Evolutionary conservation across 2,888 invertebrate genomes (phyloP), one percentile per base, ranked within the genome.

Genomic region (Lathronympha strigana): DNA sequence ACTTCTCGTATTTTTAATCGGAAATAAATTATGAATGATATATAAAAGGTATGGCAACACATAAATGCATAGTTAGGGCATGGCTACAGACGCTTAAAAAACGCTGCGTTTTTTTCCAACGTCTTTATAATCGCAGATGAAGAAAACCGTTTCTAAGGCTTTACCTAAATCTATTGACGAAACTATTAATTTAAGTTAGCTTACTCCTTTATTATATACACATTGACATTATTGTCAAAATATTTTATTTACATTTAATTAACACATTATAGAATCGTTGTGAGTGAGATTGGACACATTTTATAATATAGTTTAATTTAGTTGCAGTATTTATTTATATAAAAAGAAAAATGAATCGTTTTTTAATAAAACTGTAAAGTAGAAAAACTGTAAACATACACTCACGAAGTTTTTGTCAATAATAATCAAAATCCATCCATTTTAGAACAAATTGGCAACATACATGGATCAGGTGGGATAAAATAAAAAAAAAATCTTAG

Each of bases 281-380:
- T 82, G 74, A 72, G 76, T 73, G 67, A 73, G 69, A 74, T 76
- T 77, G 81, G 80, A 82, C 79, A 73, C 71, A 69, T 66, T 68
- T 71, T 69, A 61, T 68, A 70, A 63, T 55, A 67, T 69, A 63
- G 64, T 17, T 38, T 49, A 38, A 13, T 36, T 45, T 15, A 31
- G 21, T 53, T 36, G 21, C n/a, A 58, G 23, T 21, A 2, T 21
- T 15, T 11, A 31, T 38, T 15, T 8, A 47, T n/a, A n/a, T 33
- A 43, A 43, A 15, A 23, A 33, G n/a, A 15, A 21, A 21, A n/a
- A n/a, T n/a, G n/a, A n/a, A n/a, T n/a, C n/a, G n/a, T 36, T 28
- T 1, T 4, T 19, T 1, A 36, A 58, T n/a, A 60, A 36, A 36
- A 25, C 43, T 38, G 53, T 33, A 31, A 53, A 23, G 8, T 38